Conservation (phyloP, 2,797 vertebrate species). For the Xiphorhynchus erythropygius region DNA sequence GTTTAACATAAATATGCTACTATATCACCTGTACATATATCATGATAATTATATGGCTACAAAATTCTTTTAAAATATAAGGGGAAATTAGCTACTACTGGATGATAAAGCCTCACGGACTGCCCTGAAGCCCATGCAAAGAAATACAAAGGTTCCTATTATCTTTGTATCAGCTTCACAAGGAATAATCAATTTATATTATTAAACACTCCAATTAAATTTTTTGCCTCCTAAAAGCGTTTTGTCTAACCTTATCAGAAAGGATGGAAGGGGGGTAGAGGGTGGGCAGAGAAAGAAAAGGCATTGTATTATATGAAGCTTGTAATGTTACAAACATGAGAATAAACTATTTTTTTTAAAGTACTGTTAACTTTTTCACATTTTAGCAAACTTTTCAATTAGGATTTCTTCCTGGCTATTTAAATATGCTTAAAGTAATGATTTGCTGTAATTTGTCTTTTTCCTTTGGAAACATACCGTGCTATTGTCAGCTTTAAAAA, state of each 20-base stretch:
- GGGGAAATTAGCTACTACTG: neutral
- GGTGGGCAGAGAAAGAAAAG: neutral
- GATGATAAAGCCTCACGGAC: neutral
- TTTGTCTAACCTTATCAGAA: neutral
- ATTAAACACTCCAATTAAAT: conserved; percentile 28
- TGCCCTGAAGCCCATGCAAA: neutral
- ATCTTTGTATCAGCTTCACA: neutral
- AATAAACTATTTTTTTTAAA: neutral
- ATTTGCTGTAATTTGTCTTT: conserved; percentile 90
- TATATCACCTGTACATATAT: neutral
- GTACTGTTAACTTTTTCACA: conserved; percentile 60
- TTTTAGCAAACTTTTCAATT: conserved; percentile 79
- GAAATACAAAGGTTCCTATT: neutral
- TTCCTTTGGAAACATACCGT: conserved; percentile 88
- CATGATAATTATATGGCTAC: neutral
- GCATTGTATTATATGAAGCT: neutral
- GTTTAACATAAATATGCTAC: neutral
- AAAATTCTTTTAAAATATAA: neutral
- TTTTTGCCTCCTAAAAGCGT: neutral
- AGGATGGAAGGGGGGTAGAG: neutral
- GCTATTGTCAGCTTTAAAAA: conserved; percentile 96
- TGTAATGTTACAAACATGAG: neutral
- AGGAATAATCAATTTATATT: neutral
- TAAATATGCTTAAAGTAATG: conserved; percentile 91
- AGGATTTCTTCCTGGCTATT: conserved; percentile 76